These are phyloP conservation scores for Neoniphon sammara DNA, from an alignment of 2,797 vertebrate species.

Conservation along the genomic window DNA sequence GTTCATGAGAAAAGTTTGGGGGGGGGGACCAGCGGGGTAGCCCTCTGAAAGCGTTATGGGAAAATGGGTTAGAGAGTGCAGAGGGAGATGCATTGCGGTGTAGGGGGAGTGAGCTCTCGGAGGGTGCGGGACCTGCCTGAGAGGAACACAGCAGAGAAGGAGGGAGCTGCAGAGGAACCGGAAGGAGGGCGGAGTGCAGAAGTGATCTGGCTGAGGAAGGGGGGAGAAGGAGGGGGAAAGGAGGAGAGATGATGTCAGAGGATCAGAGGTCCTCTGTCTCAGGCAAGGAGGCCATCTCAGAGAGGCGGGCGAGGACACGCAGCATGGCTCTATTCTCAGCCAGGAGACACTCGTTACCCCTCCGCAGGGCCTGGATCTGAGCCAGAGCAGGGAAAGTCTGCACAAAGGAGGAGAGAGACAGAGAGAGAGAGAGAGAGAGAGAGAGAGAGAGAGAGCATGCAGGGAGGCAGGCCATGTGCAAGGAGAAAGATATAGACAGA, in stretches of 20 bases:
- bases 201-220: slow-evolving; percentile 56
- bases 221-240: slow-evolving; percentile 67
- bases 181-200: slow-evolving; percentile 76
- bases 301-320: slow-evolving; percentile 90
- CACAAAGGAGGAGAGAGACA: slow-evolving; percentile 77
- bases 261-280: slow-evolving; percentile 93
- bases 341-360: slow-evolving; percentile 91
- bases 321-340: slow-evolving; percentile 95
- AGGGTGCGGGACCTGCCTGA: slow-evolving; percentile 88
- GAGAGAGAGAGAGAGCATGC: slow-evolving; percentile 63
- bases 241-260: slow-evolving; percentile 66
- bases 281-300: slow-evolving; percentile 87
- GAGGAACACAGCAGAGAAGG: slow-evolving; percentile 83
- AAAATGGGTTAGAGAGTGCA: slow-evolving; percentile 44
- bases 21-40: slow-evolving; percentile 16
- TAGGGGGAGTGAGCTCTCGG: slow-evolving; percentile 26
- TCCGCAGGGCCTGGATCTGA: slow-evolving; percentile 91
- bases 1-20: slow-evolving; percentile 40
- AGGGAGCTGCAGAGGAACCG: slow-evolving; percentile 69
- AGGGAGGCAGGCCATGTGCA: slow-evolving; percentile 53
- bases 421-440: slow-evolving; percentile 44
- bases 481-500: slow-evolving; percentile 37
- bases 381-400: slow-evolving; percentile 93
- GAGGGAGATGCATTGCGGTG: slow-evolving; percentile 40
- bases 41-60: slow-evolving; percentile 15